phyloP scores from a whole-genome alignment of 2,888 invertebrate genomes.

The Drosophila paramelanica region DNA sequence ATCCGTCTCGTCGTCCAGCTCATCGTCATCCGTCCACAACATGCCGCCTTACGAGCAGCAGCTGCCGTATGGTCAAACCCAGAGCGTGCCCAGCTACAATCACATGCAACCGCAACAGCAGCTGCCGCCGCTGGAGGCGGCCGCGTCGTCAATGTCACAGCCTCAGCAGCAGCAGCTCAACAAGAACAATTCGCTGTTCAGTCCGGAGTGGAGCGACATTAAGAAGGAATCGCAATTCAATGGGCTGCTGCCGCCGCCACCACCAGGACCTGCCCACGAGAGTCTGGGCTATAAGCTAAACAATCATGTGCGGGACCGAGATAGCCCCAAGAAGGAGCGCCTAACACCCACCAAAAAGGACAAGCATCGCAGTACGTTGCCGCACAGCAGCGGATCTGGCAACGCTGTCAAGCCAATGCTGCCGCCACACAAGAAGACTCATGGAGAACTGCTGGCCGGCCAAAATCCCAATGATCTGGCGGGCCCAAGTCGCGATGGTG shows the following conservation, averaged over 20 bases:
- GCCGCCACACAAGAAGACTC: constrained; percentile 68
- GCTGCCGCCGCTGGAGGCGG: constrained; percentile 53
- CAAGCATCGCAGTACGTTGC: constrained; percentile 74
- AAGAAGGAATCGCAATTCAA: constrained; percentile 72
- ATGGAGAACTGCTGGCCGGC: constrained; percentile 49
- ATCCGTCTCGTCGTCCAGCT: constrained; percentile 62
- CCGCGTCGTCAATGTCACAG: constrained; percentile 23
- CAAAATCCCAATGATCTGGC: constrained; percentile 62
- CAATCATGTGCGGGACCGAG: constrained; percentile 73
- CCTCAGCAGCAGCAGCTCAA: constrained; percentile 28
- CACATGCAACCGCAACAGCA: constrained; percentile 63
- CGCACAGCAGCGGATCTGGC: constrained; percentile 18
- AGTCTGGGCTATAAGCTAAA: constrained; percentile 58
- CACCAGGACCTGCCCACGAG: constrained; percentile 55
- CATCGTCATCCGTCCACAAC: constrained; percentile 78
- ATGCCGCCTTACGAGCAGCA: constrained; percentile 69
- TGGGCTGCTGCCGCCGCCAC: constrained; percentile 65
- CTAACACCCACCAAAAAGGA: constrained; percentile 83
- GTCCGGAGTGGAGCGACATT: constrained; percentile 84
- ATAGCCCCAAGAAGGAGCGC: constrained; percentile 83
- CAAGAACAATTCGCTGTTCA: constrained; percentile 82
- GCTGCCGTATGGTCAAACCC: constrained; percentile 66
- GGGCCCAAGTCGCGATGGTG: constrained; percentile 27
- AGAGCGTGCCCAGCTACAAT: constrained; percentile 56
- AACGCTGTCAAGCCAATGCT: constrained; percentile 56